Base-by-base conservation (phyloP, 2,113 vertebrate species). In the Vicugna pacos region DNA sequence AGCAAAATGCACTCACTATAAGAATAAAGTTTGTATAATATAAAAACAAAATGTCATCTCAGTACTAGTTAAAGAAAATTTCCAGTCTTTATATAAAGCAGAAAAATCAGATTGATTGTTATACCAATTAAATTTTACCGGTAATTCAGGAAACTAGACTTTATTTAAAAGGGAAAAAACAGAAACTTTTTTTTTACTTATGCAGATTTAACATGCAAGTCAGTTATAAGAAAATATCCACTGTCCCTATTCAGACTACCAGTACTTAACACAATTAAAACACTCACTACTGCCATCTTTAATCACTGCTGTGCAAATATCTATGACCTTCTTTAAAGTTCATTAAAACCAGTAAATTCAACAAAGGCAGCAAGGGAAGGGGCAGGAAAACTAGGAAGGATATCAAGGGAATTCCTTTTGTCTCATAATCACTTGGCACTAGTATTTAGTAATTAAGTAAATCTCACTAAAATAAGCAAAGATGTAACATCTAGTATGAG, bases 1-100 rank as follows among this genome's bases (percentile, higher is more conserved):
- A 82, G 62, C 67, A 89, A 92, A 96, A 89, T 70, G 32, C 15
- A 95, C 87, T 91, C 72, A 72, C 20, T 95, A 56, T 30, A 93
- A 26, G n/a, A 58, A 86, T 62, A 56, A 92, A 92, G 46, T 52
- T 60, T 93, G 0, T 54, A 90, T 52, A 32, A 58, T 81, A 62
- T 12, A 73, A 89, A 92, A 94, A 54, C 28, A 90, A 92, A 96
- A 75, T 56, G 22, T 85, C 32, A 72, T 69, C 24, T 85, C 70
- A 72, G 32, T 70, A 92, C 52, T 95, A 94, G 22, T 24, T 52
- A 72, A 60, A 72, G 8, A 91, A 67, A 56, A 56, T 24, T 85
- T 58, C 24, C 15, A 42, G 85, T 75, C 75, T 93, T 75, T 35
- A 80, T 26, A 80, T 60, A 92, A 89, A 85, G 11, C 35, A 89